Evolutionary conservation across 2,888 invertebrate species (phyloP), one percentile per base, ranked within the genome.

Genomic region (Mesoligia furuncula): DNA sequence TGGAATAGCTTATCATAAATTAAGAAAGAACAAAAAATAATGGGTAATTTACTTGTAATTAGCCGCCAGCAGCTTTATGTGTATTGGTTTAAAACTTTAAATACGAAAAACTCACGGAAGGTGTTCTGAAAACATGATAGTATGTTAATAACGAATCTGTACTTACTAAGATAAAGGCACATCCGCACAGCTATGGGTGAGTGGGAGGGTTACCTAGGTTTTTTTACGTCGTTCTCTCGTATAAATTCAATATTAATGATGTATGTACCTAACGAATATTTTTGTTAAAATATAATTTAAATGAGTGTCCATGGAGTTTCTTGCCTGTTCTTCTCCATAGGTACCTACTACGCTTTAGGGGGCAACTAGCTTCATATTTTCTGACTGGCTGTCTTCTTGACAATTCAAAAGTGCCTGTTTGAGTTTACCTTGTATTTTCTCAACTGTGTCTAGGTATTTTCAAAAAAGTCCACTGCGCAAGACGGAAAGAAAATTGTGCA

Each of bases 1-100:
- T 75, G 51, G 66, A 77, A 87, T 87, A 82, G 73, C 62, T 75
- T 69, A 77, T 75, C 75, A 86, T 87, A 82, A 82, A 87, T 86
- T 72, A 79, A 69, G 27, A 27, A 31, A 42, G 61, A 66, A 51
- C 17, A 67, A 67, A 59, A 69, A 74, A 20, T n/a, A 57, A n/a
- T n/a, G 3, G 4, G 7, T 6, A 17, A 59, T 64, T 67, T 72
- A 72, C 79, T n/a, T 71, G 9, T 75, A 75, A 74, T 65, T 77
- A 75, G 42, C 48, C 39, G 24, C 20, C 39, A 59, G 66, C 17
- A 51, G 36, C 42, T 67, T n/a, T 71, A 62, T n/a, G 24, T 15
- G 7, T 13, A 36, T 57, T 24, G 9, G 39, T 59, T 57, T 57
- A 45, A 39, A 61, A 39, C n/a, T 54, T 64, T 27, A 39, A 62